Conservation (phyloP, 1,140 invertebrate species). For the Sycobia sp. region DNA sequence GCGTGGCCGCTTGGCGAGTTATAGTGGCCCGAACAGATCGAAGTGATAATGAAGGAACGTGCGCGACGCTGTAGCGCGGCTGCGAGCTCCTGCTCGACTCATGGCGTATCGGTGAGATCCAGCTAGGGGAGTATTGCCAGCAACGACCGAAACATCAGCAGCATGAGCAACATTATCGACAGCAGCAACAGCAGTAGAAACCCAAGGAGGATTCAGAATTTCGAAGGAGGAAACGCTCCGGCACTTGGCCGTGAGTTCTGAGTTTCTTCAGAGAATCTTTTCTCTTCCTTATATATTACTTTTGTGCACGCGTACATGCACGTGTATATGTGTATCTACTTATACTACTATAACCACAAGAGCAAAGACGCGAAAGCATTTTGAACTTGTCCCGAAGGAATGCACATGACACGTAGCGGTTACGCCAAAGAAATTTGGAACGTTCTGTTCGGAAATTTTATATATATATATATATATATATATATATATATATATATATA, state of each 20-base stretch:
- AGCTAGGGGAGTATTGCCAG: neutral
- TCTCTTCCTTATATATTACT: too few relatives aligned
- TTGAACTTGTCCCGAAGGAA: too few relatives aligned
- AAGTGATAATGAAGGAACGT: slow-evolving; percentile 46
- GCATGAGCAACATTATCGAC: neutral
- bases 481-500: too few relatives aligned
- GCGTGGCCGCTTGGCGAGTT: neutral
- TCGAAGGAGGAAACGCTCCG: slow-evolving; percentile 50
- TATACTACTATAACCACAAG: too few relatives aligned
- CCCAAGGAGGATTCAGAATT: slow-evolving; percentile 44
- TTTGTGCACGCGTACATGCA: too few relatives aligned
- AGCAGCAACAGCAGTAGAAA: slow-evolving; percentile 11
- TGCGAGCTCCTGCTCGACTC: slow-evolving; percentile 41
- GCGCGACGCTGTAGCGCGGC: slow-evolving; percentile 47
- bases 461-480: too few relatives aligned
- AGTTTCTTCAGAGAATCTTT: too few relatives aligned
- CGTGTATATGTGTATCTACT: too few relatives aligned
- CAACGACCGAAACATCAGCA: neutral
- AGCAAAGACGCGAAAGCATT: too few relatives aligned
- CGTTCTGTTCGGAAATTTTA: too few relatives aligned
- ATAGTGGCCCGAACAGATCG: slow-evolving; percentile 5
- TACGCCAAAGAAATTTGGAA: too few relatives aligned
- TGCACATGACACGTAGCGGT: too few relatives aligned
- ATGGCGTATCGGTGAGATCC: slow-evolving; percentile 9
- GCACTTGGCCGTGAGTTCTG: slow-evolving; percentile 56